phyloP scores from a whole-genome alignment of 2,797 vertebrate genomes.

The Micrastur ruficollis region DNA sequence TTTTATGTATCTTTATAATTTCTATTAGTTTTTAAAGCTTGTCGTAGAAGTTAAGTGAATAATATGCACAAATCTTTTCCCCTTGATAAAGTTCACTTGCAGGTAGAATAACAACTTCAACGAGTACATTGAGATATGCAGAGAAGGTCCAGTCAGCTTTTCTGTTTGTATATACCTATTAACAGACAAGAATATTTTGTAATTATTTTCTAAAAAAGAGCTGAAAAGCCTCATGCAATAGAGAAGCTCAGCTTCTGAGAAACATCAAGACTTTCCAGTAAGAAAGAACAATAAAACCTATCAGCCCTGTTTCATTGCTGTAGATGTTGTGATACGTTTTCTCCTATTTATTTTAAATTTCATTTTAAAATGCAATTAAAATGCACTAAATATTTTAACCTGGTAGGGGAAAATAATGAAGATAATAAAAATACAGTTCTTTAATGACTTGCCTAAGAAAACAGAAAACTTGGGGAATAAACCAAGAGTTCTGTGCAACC shows the following conservation, averaged over 20 bases:
- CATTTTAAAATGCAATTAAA: conserved; percentile 1
- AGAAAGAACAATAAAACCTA: background rate
- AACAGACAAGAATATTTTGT: background rate
- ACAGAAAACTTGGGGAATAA: background rate
- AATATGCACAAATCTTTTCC: background rate
- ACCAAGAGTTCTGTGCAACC: background rate
- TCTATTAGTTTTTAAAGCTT: background rate
- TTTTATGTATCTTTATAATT: background rate
- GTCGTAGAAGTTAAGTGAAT: background rate
- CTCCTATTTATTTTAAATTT: background rate
- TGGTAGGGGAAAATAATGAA: background rate
- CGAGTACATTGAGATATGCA: background rate
- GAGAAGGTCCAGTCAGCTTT: background rate
- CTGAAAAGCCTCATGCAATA: background rate
- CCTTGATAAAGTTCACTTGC: background rate
- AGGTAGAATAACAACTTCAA: background rate
- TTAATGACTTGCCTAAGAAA: background rate
- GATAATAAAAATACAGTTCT: background rate
- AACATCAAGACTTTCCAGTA: background rate
- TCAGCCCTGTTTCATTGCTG: background rate
- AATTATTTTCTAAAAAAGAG: background rate
- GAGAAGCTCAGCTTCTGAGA: background rate
- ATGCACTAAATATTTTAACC: background rate
- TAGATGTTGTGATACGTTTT: background rate
- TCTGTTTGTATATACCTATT: background rate